Conservation (phyloP, 2,113 vertebrate genomes). For the Gymnobelideus leadbeateri region DNA sequence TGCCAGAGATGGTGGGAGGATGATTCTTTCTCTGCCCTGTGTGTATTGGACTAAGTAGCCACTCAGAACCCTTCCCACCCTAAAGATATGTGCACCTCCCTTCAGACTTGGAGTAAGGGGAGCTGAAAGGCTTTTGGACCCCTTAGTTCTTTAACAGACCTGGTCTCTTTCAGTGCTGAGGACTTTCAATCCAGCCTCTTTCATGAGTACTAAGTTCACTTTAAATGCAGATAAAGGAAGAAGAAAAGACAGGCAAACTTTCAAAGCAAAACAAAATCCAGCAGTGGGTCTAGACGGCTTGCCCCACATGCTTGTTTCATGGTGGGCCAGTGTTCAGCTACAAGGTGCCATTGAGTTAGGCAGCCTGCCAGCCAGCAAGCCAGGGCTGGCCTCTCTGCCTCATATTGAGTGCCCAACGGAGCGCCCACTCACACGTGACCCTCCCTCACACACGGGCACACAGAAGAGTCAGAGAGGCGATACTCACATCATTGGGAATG, state of each 20-base stretch:
- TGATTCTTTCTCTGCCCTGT: not conserved
- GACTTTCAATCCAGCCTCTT: conserved; percentile 49
- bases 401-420: not conserved
- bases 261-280: accelerated
- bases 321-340: too few species aligned
- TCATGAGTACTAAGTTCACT: conserved; percentile 62
- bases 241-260: not conserved
- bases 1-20: not conserved
- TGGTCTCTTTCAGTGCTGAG: not conserved
- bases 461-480: conserved; percentile 50
- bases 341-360: not conserved
- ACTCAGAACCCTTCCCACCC: not conserved
- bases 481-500: conserved; percentile 99
- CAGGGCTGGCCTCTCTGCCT: not conserved
- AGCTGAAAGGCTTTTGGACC: not conserved
- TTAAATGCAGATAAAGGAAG: not conserved
- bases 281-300: not conserved
- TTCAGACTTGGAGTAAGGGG: not conserved
- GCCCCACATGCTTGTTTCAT: too few species aligned
- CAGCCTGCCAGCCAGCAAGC: not conserved
- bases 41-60: not conserved
- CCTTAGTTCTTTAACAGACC: not conserved
- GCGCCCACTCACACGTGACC: not conserved
- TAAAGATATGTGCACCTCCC: not conserved
- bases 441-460: not conserved